Evolutionary conservation across 2,113 vertebrate genomes (phyloP).

Genomic region (Cavia porcellus): DNA sequence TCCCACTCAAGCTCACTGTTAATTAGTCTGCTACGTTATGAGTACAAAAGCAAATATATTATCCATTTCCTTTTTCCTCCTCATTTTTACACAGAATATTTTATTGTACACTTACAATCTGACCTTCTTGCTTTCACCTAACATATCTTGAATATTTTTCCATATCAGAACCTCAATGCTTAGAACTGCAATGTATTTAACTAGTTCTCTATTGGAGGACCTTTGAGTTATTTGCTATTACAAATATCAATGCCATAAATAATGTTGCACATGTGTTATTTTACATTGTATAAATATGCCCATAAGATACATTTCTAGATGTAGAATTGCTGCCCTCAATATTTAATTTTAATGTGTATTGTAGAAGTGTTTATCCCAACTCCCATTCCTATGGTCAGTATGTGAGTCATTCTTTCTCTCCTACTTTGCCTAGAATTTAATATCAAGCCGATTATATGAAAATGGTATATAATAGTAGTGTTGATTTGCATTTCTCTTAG

Average conservation of each 20-base stretch:
- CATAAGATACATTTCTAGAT: neutral
- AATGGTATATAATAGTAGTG: neutral
- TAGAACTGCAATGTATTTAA: neutral
- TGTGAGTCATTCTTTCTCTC: neutral
- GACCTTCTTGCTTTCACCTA: neutral
- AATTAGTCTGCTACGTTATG: neutral
- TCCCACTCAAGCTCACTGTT: neutral
- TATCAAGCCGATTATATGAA: neutral
- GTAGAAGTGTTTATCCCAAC: neutral
- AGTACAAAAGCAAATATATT: neutral
- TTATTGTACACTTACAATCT: neutral
- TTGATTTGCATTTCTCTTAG: constrained; percentile 9
- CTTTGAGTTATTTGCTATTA: neutral
- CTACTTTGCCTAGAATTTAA: neutral
- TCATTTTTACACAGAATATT: neutral
- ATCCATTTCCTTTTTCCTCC: neutral
- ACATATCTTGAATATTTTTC: neutral
- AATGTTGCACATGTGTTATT: neutral
- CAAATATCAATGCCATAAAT: neutral
- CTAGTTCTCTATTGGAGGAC: neutral
- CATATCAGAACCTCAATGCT: neutral
- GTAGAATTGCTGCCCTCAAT: neutral
- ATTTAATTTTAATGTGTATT: neutral
- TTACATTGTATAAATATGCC: neutral
- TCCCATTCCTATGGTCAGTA: neutral